A percentile compares a stretch with the other conserved stretches of the same genome.
Evolutionary conservation across 2,888 invertebrate species (phyloP).

Genomic region (Hyles lineata): DNA sequence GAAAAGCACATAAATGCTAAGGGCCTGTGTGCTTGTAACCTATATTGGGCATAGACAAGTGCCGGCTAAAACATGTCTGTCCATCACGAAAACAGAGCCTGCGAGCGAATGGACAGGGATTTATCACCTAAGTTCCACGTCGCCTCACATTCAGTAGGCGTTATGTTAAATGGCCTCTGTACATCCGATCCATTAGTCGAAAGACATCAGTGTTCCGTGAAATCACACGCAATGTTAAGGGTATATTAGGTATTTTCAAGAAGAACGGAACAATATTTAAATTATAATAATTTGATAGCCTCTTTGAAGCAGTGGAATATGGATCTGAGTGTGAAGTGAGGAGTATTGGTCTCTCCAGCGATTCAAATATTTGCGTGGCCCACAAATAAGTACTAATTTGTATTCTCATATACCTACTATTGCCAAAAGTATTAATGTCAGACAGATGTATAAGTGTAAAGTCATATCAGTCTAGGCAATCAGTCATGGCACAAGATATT

Average conservation of each 20-base stretch:
- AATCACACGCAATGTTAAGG: slow-evolving; percentile 7
- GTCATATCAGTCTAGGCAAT: too few relatives aligned
- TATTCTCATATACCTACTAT: too few relatives aligned
- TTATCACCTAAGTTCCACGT: slow-evolving; percentile 12
- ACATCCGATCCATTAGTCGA: slow-evolving; percentile 10
- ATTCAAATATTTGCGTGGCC: too few relatives aligned
- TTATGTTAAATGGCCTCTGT: slow-evolving; percentile 22
- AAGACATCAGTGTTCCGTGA: slow-evolving; percentile 14
- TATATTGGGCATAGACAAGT: slow-evolving; percentile 14
- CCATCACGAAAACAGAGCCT: slow-evolving; percentile 12
- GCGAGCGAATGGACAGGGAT: slow-evolving; percentile 17
- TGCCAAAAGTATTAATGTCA: too few relatives aligned
- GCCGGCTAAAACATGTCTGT: slow-evolving; percentile 22
- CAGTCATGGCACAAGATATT: too few relatives aligned
- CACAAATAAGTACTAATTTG: too few relatives aligned
- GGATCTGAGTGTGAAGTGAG: too few relatives aligned
- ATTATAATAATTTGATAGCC: too few relatives aligned
- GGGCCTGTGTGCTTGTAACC: not conserved
- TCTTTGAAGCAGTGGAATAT: too few relatives aligned
- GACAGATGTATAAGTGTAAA: too few relatives aligned
- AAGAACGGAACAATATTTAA: not conserved
- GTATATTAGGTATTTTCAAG: not conserved
- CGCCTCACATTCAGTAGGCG: slow-evolving; percentile 18
- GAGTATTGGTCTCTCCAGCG: too few relatives aligned
- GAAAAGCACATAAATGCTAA: not conserved